phyloP scores from a whole-genome alignment of 1,140 invertebrate species.

The Cyclina sinensis region DNA sequence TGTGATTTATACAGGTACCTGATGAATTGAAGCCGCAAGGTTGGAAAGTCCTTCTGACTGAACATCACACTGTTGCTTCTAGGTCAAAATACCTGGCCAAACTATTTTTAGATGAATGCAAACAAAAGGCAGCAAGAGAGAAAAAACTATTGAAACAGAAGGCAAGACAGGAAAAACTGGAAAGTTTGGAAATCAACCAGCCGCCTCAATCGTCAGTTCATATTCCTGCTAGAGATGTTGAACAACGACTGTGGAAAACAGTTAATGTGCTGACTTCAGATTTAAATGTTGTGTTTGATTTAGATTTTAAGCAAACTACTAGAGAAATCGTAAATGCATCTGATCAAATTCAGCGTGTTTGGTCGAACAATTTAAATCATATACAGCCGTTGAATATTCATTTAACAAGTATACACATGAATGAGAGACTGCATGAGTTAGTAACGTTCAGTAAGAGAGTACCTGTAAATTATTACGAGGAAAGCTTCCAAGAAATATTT shows the following conservation, averaged over 20 bases:
- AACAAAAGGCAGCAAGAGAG: background rate
- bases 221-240: background rate
- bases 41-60: background rate
- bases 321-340: background rate
- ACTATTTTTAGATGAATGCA: background rate
- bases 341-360: background rate
- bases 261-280: background rate
- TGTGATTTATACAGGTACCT: background rate
- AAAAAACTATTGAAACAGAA: background rate
- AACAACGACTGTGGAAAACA: background rate
- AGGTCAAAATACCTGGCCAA: background rate
- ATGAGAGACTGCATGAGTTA: background rate
- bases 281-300: background rate
- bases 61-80: background rate
- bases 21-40: background rate
- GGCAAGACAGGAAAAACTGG: background rate
- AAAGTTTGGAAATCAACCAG: background rate
- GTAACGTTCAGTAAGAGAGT: background rate
- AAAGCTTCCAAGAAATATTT: background rate
- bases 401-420: background rate
- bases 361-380: background rate
- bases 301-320: background rate
- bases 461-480: background rate
- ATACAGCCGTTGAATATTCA: slow-evolving; percentile 11
- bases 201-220: background rate